Evolutionary conservation across 2,113 vertebrate genomes (phyloP), one percentile per base, ranked within the genome.

Genomic region (Limnothrissa miodon): DNA sequence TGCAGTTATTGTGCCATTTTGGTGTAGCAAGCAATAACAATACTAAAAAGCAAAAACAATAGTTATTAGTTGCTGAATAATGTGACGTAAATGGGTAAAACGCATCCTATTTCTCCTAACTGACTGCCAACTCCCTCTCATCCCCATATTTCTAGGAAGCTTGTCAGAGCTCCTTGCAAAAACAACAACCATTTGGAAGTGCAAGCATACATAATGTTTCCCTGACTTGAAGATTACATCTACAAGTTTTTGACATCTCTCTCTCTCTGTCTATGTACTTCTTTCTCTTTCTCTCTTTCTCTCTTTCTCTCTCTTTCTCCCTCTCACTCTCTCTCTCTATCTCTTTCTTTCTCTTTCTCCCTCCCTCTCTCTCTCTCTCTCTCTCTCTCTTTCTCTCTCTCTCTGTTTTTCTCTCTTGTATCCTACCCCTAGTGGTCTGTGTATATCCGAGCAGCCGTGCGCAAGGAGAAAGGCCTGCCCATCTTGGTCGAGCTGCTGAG

Each of bases 401-500:
- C 39, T 39, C 36, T 44, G 0, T 11, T 19, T 45, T 17, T 74
- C 46, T 45, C 42, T 53, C 29, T 21, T 80, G 7, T 39, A 19
- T 21, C 59, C 29, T 29, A 17, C 25, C 33, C 59, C 29, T 21
- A 56, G 51, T 56, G 51, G 51, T 56, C 51, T 56, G 51, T 56
- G 0, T 56, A 56, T 23, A 56, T 56, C 4, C 51, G 98, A 0
- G 97, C 97, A 23, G 98, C 98, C 0, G 98, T 99, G 84, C 97
- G 98, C 62, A 99, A 99, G 83, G 98, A 99, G 88, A 99, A 99
- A 90, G 98, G 98, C 87, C 94, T 99, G 89, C 98, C 98, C 0
- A 99, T 99, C 82, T 89, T 99, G 19, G 98, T 99, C 93, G 98
- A 99, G 85, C 93, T 99, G 87, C 95, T 99, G 86, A 96, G 98